Evolutionary conservation across 2,888 invertebrate genomes (phyloP).

Genomic region (Rhimphoctona megacephalus): DNA sequence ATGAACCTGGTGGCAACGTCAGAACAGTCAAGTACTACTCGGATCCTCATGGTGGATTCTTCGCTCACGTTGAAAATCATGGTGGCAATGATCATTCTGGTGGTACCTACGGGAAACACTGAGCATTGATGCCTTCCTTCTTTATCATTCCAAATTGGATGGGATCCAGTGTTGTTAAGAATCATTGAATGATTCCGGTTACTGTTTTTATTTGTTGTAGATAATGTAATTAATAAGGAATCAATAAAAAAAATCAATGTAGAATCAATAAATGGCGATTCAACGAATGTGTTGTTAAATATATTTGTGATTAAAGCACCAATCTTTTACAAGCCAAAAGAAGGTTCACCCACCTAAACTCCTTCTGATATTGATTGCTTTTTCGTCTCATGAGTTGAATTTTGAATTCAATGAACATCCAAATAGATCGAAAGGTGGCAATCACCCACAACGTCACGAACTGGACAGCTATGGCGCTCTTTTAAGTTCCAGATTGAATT

Average conservation of each 20-base stretch:
- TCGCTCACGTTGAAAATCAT: slow-evolving; percentile 79
- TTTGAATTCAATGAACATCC: not conserved
- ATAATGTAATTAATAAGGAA: not conserved
- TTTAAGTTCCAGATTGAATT: not conserved
- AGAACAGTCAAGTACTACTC: slow-evolving; percentile 81
- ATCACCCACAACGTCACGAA: not conserved
- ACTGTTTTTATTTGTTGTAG: not conserved
- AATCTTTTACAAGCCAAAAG: no score
- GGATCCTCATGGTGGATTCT: slow-evolving; percentile 81
- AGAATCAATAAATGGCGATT: not conserved
- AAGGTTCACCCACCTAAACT: not conserved
- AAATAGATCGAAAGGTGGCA: not conserved
- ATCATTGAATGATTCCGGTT: not conserved
- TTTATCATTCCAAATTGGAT: not conserved
- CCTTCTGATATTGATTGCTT: not conserved
- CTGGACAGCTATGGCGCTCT: not conserved
- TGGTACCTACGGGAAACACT: slow-evolving; percentile 65
- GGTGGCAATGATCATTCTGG: slow-evolving; percentile 78
- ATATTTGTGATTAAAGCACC: not conserved
- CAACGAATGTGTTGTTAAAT: not conserved
- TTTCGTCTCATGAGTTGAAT: not conserved
- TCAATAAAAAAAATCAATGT: not conserved
- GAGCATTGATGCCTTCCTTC: not conserved
- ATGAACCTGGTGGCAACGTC: slow-evolving; percentile 81
- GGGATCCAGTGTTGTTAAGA: not conserved